These are phyloP conservation scores for Nomada fabriciana DNA, from an alignment of 2,888 invertebrate species.

Conservation along the genomic window DNA sequence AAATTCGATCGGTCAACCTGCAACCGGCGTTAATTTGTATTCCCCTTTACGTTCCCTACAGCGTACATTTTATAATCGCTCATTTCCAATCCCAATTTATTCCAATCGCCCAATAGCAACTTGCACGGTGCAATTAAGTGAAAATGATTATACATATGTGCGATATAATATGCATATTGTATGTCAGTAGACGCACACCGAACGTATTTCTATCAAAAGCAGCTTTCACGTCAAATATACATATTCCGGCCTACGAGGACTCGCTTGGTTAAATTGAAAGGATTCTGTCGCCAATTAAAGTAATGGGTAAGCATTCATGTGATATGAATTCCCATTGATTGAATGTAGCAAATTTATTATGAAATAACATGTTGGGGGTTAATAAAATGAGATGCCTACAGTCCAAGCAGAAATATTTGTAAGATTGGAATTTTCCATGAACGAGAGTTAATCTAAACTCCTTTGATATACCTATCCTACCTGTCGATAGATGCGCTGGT, in stretches of 20 bases:
- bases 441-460: constrained; percentile 22
- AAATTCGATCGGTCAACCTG: constrained; percentile 27
- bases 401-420: constrained; percentile 34
- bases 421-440: constrained; percentile 21
- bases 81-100: constrained; percentile 21
- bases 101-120: constrained; percentile 14
- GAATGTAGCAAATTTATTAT: constrained; percentile 45
- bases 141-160: constrained; percentile 20
- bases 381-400: background rate
- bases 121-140: constrained; percentile 10
- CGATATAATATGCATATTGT: background rate
- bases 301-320: constrained; percentile 56
- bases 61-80: background rate
- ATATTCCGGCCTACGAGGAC: too few relatives aligned
- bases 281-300: constrained; percentile 61
- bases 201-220: background rate
- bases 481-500: background rate
- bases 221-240: background rate
- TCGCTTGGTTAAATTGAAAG: constrained; percentile 39
- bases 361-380: constrained; percentile 40
- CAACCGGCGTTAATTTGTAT: constrained; percentile 13
- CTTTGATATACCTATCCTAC: constrained; percentile 9
- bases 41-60: background rate
- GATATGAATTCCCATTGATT: constrained; percentile 67
- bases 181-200: background rate